phyloP scores from a whole-genome alignment of 2,797 vertebrate species.

The Dendrocincla fuliginosa region DNA sequence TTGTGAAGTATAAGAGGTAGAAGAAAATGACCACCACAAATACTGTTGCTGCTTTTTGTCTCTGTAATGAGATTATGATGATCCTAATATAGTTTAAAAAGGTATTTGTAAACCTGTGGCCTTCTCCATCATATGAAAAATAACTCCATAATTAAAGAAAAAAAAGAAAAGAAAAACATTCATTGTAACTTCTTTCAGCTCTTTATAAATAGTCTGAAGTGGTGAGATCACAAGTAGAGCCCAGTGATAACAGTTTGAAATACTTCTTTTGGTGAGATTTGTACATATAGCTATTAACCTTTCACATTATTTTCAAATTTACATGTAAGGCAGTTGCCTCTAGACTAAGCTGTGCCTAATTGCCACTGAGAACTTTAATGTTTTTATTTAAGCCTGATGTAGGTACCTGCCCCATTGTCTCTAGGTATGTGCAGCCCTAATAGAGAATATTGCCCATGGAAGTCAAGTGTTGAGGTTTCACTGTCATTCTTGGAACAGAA shows the following conservation, averaged over 20 bases:
- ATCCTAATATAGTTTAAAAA: not conserved
- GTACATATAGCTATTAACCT: not conserved
- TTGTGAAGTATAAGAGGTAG: not conserved
- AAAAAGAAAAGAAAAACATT: not conserved
- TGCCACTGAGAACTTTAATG: not conserved
- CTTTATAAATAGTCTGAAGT: not conserved
- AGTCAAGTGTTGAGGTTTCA: not conserved
- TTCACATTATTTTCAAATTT: not conserved
- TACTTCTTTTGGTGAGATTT: not conserved
- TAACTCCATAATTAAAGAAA: not conserved
- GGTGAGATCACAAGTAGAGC: not conserved
- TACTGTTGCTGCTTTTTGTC: not conserved
- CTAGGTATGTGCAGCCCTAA: not conserved
- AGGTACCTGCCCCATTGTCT: not conserved
- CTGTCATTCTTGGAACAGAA: not conserved
- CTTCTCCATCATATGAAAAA: not conserved
- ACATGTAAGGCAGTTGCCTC: not conserved
- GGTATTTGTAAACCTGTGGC: not conserved
- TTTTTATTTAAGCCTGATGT: not conserved
- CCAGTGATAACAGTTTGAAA: not conserved
- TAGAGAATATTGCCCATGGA: not conserved
- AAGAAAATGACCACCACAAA: not conserved
- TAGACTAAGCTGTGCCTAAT: not conserved
- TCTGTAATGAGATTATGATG: not conserved
- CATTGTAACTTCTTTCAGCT: not conserved